Base-by-base conservation (phyloP, 1,140 invertebrate species). In the Conus betulinus region DNA sequence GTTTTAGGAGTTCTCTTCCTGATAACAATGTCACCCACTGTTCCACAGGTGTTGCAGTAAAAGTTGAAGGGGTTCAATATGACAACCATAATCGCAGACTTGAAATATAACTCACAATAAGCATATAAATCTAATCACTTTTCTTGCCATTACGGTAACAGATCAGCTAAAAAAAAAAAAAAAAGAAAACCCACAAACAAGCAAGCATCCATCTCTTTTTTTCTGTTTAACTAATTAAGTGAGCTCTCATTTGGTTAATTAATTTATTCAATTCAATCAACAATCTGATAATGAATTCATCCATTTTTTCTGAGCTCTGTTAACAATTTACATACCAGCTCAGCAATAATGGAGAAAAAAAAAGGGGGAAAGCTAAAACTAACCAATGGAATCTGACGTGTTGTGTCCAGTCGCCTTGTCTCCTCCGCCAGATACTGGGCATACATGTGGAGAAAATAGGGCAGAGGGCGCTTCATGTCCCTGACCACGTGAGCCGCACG, bases 341-440 rank as follows among this genome's bases (percentile, higher is more conserved):
- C 3, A 1, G 39, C 39, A 39, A 39, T 39, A 39, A 39, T 1
- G 6, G 23, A n/a, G 23, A 74, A 23, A 87, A 17, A 51, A 67
- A 17, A 25, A 83, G 39, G 39, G 0, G n/a, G 0, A 39, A 39
- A 1, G 39, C 39, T 39, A 90, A n/a, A 85, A 85, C 88, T 88
- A 93, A 95, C 97, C 96, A 90, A 97, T 97, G 13, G 96, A 95
- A 94, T 98, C 97, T 6, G 97, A 97, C 94, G 97, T 97, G 92
- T 98, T 97, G 92, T n/a, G 92, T 99, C 98, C 25, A 98, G 95
- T 90, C 97, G 97, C 91, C 98, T 98, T 94, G 98, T 99, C 93
- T 99, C 98, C 85, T 97, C 97, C 0, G 98, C 92, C 95, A 99
- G 96, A 93, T 98, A 99, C 51, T 97, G 96, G 0, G 98, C 97